Evolutionary conservation across 1,140 invertebrate genomes (phyloP).

Genomic region (Bombyx mori): DNA sequence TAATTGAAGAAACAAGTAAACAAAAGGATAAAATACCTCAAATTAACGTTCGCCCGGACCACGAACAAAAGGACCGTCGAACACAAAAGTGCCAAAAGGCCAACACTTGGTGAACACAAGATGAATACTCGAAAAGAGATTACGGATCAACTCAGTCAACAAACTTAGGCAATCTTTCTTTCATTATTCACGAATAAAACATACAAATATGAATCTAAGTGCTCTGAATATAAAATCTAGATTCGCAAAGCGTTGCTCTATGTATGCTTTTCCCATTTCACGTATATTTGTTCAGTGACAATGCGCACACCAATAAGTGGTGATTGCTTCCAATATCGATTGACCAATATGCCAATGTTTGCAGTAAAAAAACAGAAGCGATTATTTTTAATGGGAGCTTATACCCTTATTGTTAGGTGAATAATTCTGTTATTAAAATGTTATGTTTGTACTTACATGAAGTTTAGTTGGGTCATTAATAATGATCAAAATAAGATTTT

Average conservation of each 20-base stretch:
- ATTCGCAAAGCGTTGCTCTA: background rate
- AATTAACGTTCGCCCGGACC: too few species aligned
- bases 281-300: slow-evolving; percentile 21
- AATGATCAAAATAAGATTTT: too few species aligned
- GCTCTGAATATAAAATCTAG: background rate
- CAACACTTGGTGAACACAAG: slow-evolving; percentile 14
- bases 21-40: too few species aligned
- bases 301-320: slow-evolving; percentile 19
- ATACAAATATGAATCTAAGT: slow-evolving; percentile 14
- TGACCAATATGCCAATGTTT: background rate
- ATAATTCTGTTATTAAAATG: too few species aligned
- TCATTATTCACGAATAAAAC: slow-evolving; percentile 22
- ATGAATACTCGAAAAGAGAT: slow-evolving; percentile 31
- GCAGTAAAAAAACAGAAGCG: too few species aligned
- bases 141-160: slow-evolving; percentile 25
- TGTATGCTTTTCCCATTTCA: slow-evolving; percentile 28
- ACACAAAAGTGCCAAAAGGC: slow-evolving; percentile 8
- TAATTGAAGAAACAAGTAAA: too few species aligned
- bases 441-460: too few species aligned
- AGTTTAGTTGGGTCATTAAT: too few species aligned
- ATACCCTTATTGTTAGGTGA: too few species aligned
- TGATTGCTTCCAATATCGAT: background rate
- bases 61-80: background rate
- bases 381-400: too few species aligned
- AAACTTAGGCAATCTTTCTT: slow-evolving; percentile 32